Evolutionary conservation across 2,113 vertebrate genomes (phyloP).

Genomic region (Arothron firmamentum): DNA sequence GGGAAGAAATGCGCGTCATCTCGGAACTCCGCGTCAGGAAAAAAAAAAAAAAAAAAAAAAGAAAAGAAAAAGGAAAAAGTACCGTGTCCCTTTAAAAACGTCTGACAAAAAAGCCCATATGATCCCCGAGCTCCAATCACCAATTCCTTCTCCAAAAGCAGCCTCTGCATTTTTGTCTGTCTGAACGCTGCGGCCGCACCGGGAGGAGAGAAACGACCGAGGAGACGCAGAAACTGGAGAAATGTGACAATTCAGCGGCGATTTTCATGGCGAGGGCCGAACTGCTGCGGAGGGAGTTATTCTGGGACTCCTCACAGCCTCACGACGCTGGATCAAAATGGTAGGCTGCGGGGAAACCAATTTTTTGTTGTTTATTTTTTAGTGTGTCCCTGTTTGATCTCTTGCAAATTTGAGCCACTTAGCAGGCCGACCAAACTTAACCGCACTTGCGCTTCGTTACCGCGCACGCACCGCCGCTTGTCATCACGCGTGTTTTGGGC

Average conservation of each 20-base stretch:
- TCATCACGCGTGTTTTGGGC: neutral
- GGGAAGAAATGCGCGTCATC: slow-evolving; percentile 28
- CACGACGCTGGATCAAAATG: slow-evolving; percentile 82
- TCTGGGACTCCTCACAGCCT: slow-evolving; percentile 75
- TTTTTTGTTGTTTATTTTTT: slow-evolving; percentile 15
- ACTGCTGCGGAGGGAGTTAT: slow-evolving; percentile 75
- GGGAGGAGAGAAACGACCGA: slow-evolving; percentile 44
- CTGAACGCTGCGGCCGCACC: slow-evolving; percentile 71
- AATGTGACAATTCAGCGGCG: slow-evolving; percentile 71
- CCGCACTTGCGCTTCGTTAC: slow-evolving; percentile 31
- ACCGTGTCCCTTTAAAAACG: slow-evolving; percentile 85
- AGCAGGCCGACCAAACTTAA: slow-evolving; percentile 69
- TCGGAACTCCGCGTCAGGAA: slow-evolving; percentile 38
- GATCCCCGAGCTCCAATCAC: slow-evolving; percentile 88
- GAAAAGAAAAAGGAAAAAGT: slow-evolving; percentile 25
- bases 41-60: neutral
- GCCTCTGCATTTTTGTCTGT: slow-evolving; percentile 75
- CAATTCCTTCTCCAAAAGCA: slow-evolving; percentile 77
- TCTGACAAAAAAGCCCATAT: slow-evolving; percentile 85
- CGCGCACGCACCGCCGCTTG: slow-evolving; percentile 1
- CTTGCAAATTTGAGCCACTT: slow-evolving; percentile 61
- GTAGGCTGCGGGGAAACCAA: slow-evolving; percentile 72
- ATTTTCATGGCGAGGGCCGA: slow-evolving; percentile 79
- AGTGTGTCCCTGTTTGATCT: slow-evolving; percentile 59
- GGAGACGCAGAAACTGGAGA: slow-evolving; percentile 62